Evolutionary conservation across 2,888 invertebrate genomes (phyloP), one percentile per base, ranked within the genome.

Genomic region (Agrochola circellaris): DNA sequence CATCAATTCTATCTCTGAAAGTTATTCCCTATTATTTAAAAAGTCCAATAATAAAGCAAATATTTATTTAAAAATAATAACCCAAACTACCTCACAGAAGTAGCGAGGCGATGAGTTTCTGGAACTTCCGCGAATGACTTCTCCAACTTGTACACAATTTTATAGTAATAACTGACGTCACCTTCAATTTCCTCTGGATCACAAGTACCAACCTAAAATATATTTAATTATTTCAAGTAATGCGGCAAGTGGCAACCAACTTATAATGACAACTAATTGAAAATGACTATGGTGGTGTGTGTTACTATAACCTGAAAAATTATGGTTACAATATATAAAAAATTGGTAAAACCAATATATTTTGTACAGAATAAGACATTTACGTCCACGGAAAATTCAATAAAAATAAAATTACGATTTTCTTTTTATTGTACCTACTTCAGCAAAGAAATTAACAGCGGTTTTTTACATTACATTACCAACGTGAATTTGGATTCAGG

Each of bases 141-240:
- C 91, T 99, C 99, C 87, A 99, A 94, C 92, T 99, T 99, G 90
- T 98, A 98, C 61, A 99, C 97, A 71, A 98, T 97, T 85, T 99
- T 97, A 93, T 98, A 97, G 86, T 92, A 96, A 85, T 97, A 97
- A 65, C 97, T 97, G 1, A 98, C 98, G 82, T 99, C 98, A 23
- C 97, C 95, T 85, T 99, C 99, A 74, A 99, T 99, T 30, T 97
- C 97, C 92, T 99, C 99, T 0, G 99, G 99, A 92, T 99, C 98
- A 89, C 98, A 97, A 71, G 98, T 97, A 9, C 98, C 98, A 87
- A 99, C 98, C 96, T 98, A 97, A 20, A 81, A 82, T 15, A 45
- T 45, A 42, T 65, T 20, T 0, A 64, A n/a, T 26, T 9, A 23
- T 34, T 73, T 51, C 0, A 26, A 51, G 9, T n/a, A 42, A 65